Percentiles rank a stretch among this genome's conserved stretches.
Evolutionary conservation across 2,888 invertebrate genomes (phyloP).

Genomic region (Quadriops clusia): DNA sequence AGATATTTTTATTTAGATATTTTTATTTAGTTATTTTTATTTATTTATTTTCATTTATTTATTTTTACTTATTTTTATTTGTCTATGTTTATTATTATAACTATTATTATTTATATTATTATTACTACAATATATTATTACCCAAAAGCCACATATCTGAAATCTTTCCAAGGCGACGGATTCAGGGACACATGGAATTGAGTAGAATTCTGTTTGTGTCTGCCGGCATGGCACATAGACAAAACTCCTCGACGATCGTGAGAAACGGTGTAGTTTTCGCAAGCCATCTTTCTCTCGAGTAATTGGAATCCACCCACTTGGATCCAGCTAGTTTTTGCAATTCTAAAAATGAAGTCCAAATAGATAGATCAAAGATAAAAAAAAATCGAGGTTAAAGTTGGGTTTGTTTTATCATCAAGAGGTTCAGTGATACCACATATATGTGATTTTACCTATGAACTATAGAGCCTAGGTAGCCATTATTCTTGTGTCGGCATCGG

Average conservation of each 20-base stretch:
- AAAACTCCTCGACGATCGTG: conserved; percentile 56
- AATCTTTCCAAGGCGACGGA: conserved; percentile 58
- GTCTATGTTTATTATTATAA: too few species aligned
- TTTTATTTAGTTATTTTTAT: too few species aligned
- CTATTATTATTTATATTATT: too few species aligned
- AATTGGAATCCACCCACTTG: conserved; percentile 50
- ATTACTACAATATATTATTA: conserved; percentile 25
- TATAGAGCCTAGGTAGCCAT: conserved; percentile 44
- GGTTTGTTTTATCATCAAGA: too few species aligned
- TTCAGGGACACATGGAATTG: conserved; percentile 59
- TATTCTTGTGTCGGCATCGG: conserved; percentile 37
- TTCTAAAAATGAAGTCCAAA: conserved; percentile 30
- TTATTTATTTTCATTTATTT: too few species aligned
- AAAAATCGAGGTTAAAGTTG: too few species aligned
- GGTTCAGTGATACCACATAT: too few species aligned
- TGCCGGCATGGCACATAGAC: conserved; percentile 59
- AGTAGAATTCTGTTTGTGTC: conserved; percentile 51
- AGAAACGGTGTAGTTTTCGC: conserved; percentile 56
- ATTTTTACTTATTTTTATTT: too few species aligned
- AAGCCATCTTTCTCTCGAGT: conserved; percentile 37
- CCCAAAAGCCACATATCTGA: conserved; percentile 63
- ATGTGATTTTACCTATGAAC: conserved; percentile 41
- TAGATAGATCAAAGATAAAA: too few species aligned
- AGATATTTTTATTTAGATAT: too few species aligned
- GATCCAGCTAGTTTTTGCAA: conserved; percentile 58